A percentile compares a stretch with the other conserved stretches of the same genome.
These are phyloP conservation scores for Netelia fuscicornis DNA, from an alignment of 2,888 invertebrate species.

Conservation along the genomic window DNA sequence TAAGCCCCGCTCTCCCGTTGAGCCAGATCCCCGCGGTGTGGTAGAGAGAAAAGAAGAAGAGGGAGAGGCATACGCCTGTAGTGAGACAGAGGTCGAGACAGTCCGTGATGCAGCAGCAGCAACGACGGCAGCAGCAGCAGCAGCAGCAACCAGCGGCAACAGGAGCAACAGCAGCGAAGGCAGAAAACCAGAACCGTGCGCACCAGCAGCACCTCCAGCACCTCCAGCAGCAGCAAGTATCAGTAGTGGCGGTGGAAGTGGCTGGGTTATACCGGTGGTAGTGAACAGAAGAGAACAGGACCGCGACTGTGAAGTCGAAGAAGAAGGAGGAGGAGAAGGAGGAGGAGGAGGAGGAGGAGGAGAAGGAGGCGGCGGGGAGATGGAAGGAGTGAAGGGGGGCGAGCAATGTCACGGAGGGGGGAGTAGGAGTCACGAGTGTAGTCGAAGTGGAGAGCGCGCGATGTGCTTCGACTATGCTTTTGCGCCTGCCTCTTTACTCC, in stretches of 20 bases:
- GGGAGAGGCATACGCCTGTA: slow-evolving; percentile 27
- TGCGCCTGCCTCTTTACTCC: slow-evolving; percentile 66
- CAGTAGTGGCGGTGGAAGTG: slow-evolving; percentile 71
- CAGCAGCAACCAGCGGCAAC: slow-evolving; percentile 29
- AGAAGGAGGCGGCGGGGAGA: no score
- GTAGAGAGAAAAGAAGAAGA: slow-evolving; percentile 28
- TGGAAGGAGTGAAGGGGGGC: background rate
- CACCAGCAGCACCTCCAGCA: slow-evolving; percentile 67
- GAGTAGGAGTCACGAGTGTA: slow-evolving; percentile 68
- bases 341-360: no score
- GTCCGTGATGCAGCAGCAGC: slow-evolving; percentile 66
- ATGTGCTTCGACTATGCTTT: slow-evolving; percentile 62
- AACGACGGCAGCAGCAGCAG: slow-evolving; percentile 29
- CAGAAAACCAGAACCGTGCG: slow-evolving; percentile 62
- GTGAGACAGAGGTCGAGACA: slow-evolving; percentile 59
- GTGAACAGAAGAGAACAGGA: slow-evolving; percentile 65
- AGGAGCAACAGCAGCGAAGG: slow-evolving; percentile 58
- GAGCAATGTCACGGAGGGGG: slow-evolving; percentile 30
- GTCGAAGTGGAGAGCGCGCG: slow-evolving; percentile 60
- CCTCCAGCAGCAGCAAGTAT: slow-evolving; percentile 62
- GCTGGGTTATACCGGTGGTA: slow-evolving; percentile 68
- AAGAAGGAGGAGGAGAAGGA: slow-evolving; percentile 55
- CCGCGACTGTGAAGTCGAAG: slow-evolving; percentile 38
- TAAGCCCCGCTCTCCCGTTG: slow-evolving; percentile 61
- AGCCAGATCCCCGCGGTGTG: slow-evolving; percentile 16